phyloP scores from a whole-genome alignment of 2,888 invertebrate species.

The Esperia sulphurella region DNA sequence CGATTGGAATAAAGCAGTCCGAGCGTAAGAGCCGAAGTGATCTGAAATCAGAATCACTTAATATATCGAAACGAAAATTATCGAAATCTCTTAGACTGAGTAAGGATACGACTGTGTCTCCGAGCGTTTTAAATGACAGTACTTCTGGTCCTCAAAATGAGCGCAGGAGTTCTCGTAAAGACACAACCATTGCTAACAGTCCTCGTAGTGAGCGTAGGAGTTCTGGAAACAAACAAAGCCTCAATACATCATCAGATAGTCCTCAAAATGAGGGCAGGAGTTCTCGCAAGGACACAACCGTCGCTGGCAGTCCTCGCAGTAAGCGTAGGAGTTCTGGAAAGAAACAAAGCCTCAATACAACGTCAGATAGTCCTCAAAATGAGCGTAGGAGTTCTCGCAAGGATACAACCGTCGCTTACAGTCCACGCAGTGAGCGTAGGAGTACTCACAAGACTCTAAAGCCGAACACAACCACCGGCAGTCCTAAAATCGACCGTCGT shows the following conservation, averaged over 20 bases:
- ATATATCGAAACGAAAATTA: slow-evolving; percentile 23
- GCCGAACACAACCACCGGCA: neutral
- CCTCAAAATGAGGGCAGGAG: slow-evolving; percentile 1
- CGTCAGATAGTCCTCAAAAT: neutral
- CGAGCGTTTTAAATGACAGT: no score
- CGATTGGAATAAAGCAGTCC: slow-evolving; percentile 31
- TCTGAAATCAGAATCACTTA: slow-evolving; percentile 37
- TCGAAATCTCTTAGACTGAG: slow-evolving; percentile 25
- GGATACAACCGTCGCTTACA: neutral
- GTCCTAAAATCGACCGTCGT: neutral
- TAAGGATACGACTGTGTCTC: slow-evolving; percentile 19
- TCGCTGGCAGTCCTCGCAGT: no score
- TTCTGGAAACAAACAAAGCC: no score
- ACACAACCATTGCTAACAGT: no score
- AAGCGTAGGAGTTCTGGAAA: no score
- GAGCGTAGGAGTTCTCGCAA: slow-evolving; percentile 1
- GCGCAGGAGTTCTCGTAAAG: neutral
- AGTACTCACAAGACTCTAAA: no score
- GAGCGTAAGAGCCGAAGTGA: slow-evolving; percentile 22
- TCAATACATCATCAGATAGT: neutral
- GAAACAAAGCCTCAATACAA: no score
- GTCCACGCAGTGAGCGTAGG: slow-evolving; percentile 4
- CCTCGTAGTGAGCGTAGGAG: no score
- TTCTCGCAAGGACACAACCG: no score
- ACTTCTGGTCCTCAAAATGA: slow-evolving; percentile 2